These are phyloP conservation scores for Tetragnatha versicolor DNA, from an alignment of 1,140 invertebrate species.

Conservation along the genomic window DNA sequence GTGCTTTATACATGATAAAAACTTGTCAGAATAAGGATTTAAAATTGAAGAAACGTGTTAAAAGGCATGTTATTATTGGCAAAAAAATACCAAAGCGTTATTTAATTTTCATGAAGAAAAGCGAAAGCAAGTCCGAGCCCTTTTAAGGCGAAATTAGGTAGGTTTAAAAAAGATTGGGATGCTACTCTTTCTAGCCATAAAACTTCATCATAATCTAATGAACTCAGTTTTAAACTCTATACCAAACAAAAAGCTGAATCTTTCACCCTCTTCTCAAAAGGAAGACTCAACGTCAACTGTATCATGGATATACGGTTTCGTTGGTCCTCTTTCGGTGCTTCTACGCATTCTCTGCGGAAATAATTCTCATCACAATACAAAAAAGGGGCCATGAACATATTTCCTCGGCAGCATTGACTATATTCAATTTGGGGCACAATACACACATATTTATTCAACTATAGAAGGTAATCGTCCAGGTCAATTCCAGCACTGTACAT, in stretches of 20 bases:
- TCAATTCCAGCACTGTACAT: conserved; percentile 11
- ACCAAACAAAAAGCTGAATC: not conserved
- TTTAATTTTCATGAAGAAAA: no score
- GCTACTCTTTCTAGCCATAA: not conserved
- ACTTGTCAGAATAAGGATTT: not conserved
- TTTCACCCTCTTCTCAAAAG: not conserved
- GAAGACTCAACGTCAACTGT: conserved; percentile 1
- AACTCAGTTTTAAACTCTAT: not conserved
- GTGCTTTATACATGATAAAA: not conserved
- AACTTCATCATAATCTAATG: not conserved
- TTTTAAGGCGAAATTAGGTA: no score
- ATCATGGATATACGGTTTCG: conserved; percentile 4
- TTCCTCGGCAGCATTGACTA: no score
- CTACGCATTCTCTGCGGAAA: not conserved
- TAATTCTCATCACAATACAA: no score
- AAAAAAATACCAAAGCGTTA: no score
- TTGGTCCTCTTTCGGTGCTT: not conserved
- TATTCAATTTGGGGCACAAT: no score
- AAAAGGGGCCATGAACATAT: no score
- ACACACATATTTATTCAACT: no score
- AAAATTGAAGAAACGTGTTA: not conserved
- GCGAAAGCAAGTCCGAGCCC: no score
- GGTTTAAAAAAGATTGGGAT: no score
- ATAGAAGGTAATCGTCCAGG: conserved; percentile 15
- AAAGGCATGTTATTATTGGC: no score